Percentiles rank a stretch among this genome's conserved stretches.
These are phyloP conservation scores for Rhynchonycteris naso DNA, from an alignment of 2,797 vertebrate genomes.

Conservation along the genomic window DNA sequence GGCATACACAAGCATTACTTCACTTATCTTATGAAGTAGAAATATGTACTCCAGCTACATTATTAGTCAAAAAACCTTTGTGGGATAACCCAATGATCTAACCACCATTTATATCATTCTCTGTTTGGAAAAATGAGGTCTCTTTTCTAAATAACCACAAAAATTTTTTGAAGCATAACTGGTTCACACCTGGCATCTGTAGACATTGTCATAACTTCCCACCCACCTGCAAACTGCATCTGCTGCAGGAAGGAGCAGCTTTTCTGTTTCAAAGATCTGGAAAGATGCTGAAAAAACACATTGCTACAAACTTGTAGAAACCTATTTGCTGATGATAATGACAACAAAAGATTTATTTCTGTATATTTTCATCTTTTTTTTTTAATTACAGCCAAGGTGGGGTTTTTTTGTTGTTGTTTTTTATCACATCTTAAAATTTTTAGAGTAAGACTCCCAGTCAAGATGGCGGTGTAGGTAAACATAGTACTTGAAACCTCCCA, in stretches of 20 bases:
- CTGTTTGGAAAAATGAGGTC: neutral
- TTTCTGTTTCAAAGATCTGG: neutral
- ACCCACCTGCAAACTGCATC: neutral
- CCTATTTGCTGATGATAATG: neutral
- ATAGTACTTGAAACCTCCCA: too few species aligned
- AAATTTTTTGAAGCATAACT: neutral
- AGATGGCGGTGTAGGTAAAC: too few species aligned
- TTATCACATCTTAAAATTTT: too few species aligned
- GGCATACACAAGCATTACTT: neutral
- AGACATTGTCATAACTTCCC: neutral
- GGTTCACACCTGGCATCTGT: neutral
- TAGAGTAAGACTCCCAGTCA: too few species aligned
- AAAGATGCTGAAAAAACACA: neutral
- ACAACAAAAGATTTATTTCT: neutral
- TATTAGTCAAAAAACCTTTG: conserved; percentile 7
- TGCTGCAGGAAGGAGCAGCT: neutral
- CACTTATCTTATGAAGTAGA: conserved; percentile 10
- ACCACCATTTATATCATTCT: neutral
- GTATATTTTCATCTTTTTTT: neutral
- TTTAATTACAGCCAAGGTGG: neutral
- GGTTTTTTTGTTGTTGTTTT: too few species aligned
- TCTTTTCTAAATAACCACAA: conserved; percentile 47
- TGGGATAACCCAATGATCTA: neutral
- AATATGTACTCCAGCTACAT: neutral
- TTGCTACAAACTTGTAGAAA: neutral